Evolutionary conservation across 2,888 invertebrate genomes (phyloP), one percentile per base, ranked within the genome.

Genomic region (Synanthedon tipuliformis): DNA sequence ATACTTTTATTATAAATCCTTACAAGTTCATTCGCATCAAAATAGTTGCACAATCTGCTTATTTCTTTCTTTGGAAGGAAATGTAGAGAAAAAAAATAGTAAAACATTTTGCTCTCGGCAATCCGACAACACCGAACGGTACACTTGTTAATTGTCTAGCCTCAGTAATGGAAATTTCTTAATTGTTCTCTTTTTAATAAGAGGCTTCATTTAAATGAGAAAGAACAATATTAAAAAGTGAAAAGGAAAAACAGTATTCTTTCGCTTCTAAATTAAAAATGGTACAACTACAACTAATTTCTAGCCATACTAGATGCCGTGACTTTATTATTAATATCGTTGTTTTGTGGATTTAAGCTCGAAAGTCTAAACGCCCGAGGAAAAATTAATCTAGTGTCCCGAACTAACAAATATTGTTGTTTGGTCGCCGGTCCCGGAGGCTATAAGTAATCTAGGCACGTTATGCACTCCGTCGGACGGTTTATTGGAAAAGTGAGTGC

Each of bases 391-490:
- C 78, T 80, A 73, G 74, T 77, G 77, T 75, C 76, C 75, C 73
- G 71, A 68, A 66, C 75, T 74, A 72, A 71, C 81, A 81, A 83
- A 82, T 81, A 82, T 81, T 82, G 77, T 84, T 81, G 82, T 83
- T 82, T 81, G 81, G 75, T 70, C 68, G 66, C 64, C 61, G 61
- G 65, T 69, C 71, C 71, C 71, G 69, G 72, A 62, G 75, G 78
- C 77, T 76, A 78, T 81, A 80, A 81, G 82, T 81, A 84, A 83
- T 83, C 81, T 75, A 73, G 69, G 77, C 78, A 78, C 81, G 80
- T 80, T 80, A 82, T 82, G 77, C 80, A 77, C 78, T 79, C 71
- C 64, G 70, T 63, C 71, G 75, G 73, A 63, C 66, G 72, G 73
- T 80, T 81, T 83, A 81, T 82, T 81, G 80, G 79, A 72, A 82